Conservation (phyloP, 2,888 invertebrate species). For the Eudemis profundana region DNA sequence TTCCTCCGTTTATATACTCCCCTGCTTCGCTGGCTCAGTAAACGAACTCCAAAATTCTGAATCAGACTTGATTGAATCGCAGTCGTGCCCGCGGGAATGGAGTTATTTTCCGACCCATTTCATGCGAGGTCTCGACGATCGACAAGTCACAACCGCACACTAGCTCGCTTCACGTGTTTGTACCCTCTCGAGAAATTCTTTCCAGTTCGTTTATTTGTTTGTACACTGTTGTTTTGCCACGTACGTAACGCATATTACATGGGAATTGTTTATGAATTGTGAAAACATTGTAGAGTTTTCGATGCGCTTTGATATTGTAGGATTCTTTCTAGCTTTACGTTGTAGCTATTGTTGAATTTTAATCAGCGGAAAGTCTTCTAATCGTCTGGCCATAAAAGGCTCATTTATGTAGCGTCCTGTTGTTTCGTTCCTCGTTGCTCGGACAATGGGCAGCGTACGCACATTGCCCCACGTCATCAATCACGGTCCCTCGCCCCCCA, state of each 20-base stretch:
- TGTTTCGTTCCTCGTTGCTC: slow-evolving; percentile 74
- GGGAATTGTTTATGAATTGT: slow-evolving; percentile 61
- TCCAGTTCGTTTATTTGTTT: slow-evolving; percentile 81
- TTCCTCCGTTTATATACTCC: slow-evolving; percentile 64
- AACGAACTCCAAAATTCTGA: slow-evolving; percentile 83
- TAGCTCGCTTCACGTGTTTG: slow-evolving; percentile 67
- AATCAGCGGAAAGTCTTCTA: slow-evolving; percentile 55
- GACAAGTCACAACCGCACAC: slow-evolving; percentile 62
- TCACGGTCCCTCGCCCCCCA: slow-evolving; percentile 63
- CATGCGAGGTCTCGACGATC: slow-evolving; percentile 63
- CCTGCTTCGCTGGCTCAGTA: slow-evolving; percentile 61
- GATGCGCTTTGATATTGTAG: slow-evolving; percentile 2
- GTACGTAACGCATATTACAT: slow-evolving; percentile 60
- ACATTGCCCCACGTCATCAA: slow-evolving; percentile 73
- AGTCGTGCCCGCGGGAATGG: slow-evolving; percentile 77
- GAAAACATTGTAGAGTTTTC: slow-evolving; percentile 51
- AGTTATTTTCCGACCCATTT: slow-evolving; percentile 83
- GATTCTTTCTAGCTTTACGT: slow-evolving; percentile 2
- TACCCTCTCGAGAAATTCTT: slow-evolving; percentile 78
- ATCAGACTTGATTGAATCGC: slow-evolving; percentile 83
- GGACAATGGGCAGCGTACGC: slow-evolving; percentile 77
- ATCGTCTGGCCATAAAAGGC: slow-evolving; percentile 64
- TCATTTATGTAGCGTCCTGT: slow-evolving; percentile 69
- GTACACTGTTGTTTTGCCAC: slow-evolving; percentile 69
- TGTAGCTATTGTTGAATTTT: slow-evolving; percentile 45